Percentiles rank a stretch among this genome's conserved stretches.
Evolutionary conservation across 2,113 vertebrate species (phyloP).

Genomic region (Rhea pennata): DNA sequence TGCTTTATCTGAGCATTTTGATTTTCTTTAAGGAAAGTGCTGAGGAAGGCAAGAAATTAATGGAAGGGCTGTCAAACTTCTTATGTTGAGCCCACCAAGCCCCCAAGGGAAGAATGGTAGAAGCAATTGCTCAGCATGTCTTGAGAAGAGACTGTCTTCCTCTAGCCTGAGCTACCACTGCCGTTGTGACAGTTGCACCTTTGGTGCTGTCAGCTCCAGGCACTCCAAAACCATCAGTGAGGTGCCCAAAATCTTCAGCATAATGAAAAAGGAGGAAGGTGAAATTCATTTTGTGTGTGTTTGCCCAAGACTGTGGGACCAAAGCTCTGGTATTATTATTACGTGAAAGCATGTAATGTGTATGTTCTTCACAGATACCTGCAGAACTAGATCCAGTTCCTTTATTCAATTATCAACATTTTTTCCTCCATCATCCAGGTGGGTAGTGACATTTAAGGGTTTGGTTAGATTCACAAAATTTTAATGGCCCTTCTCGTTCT

Average conservation of each 20-base stretch:
- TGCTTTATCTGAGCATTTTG: not conserved
- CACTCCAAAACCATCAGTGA: not conserved
- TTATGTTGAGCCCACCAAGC: not conserved
- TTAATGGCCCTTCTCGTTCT: not conserved
- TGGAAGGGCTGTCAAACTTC: not conserved
- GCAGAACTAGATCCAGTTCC: not conserved
- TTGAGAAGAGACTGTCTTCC: not conserved
- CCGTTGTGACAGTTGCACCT: not conserved
- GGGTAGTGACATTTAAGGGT: not conserved
- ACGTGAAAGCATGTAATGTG: not conserved
- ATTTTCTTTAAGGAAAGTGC: slow-evolving; percentile 36
- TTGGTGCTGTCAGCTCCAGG: not conserved
- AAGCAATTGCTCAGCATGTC: not conserved
- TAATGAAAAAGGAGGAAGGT: not conserved
- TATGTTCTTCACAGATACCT: not conserved
- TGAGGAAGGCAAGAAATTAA: slow-evolving; percentile 47
- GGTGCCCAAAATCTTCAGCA: not conserved
- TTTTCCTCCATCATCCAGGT: not conserved
- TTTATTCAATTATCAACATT: not conserved
- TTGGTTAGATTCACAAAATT: not conserved
- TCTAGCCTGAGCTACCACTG: not conserved
- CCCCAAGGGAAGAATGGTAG: not conserved
- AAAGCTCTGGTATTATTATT: not conserved
- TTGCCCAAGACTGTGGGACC: not conserved
- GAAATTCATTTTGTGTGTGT: not conserved